Conservation (phyloP, 1,140 invertebrate species). For the Sycophaga agraensis region DNA sequence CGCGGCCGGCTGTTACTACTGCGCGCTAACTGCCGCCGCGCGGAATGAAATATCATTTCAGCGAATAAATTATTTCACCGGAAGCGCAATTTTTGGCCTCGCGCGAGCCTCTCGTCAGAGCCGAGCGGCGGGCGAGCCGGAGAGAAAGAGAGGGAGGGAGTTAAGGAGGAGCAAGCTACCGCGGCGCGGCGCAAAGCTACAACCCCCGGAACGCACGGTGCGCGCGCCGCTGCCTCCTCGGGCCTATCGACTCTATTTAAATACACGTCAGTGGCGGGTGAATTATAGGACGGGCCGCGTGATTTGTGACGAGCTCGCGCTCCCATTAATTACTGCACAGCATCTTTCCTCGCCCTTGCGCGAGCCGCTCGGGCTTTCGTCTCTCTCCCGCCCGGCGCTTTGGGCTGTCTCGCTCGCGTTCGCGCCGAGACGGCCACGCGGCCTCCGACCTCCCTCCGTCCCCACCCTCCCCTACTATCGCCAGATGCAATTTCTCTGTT, state of each 20-base stretch:
- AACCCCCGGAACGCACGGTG: too few relatives aligned
- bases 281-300: constrained; percentile 50
- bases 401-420: neutral
- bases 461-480: too few relatives aligned
- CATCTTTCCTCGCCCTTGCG: constrained; percentile 53
- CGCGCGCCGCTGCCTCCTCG: constrained; percentile 9
- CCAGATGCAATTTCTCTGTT: too few relatives aligned
- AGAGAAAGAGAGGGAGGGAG: neutral
- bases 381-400: neutral
- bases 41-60: constrained; percentile 23
- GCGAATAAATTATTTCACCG: constrained; percentile 21
- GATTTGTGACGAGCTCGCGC: constrained; percentile 52
- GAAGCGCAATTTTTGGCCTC: constrained; percentile 15
- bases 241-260: constrained; percentile 50
- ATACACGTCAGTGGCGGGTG: constrained; percentile 46
- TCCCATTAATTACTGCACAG: constrained; percentile 51
- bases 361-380: neutral
- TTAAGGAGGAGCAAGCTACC: neutral
- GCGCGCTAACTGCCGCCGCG: too few relatives aligned
- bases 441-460: too few relatives aligned
- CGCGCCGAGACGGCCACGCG: too few relatives aligned
- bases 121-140: neutral
- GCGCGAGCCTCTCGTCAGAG: neutral
- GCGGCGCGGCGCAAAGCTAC: neutral
- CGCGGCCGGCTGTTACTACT: neutral